Base-by-base conservation (phyloP, 2,888 invertebrate species). In the Herminia tarsipennalis region DNA sequence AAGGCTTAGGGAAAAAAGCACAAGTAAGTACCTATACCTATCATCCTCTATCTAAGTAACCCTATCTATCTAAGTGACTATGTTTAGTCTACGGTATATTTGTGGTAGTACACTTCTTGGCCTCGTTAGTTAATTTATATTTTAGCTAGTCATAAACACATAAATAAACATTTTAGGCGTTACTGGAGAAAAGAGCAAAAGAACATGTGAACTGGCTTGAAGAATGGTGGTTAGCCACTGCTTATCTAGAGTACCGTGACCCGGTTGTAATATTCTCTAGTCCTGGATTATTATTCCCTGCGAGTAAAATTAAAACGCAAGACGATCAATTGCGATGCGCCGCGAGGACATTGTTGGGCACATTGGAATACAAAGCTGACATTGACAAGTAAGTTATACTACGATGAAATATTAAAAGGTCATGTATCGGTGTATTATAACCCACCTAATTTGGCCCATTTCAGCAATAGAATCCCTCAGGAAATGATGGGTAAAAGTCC, bases 181-280 rank as follows among this genome's bases (percentile, higher is more conserved):
- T 96, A 25, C 83, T 98, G 32, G 92, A 95, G 70, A 88, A 94
- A 52, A 93, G 93, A 74, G 96, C 96, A 5, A 76, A 92, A 47
- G 84, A 86, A 17, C 93, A 93, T 38, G 93, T 93, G 32, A 98
- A 97, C 81, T 98, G 98, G 98, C 93, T 98, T 45, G 94, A 95
- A 29, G 95, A 96, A 27, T 98, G 98, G 96, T 99, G 98, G 98
- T 82, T 97, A 28, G 93, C 95, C 42, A 83, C 93, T 1, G 98
- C 98, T 0, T 99, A 99, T 84, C 89, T 99, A 53, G 95, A 95
- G 60, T 96, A 95, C 75, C 93, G 98, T 40, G 93, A 93, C 61
- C 97, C 98, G 0, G 95, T 98, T 2, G 95, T 97, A 0, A 94
- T 98, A 1, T 95, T 93, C 79, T 96, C 97, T 2, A 98, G 95